Evolutionary conservation across 2,797 vertebrate species (phyloP), one percentile per base, ranked within the genome.

Genomic region (Lagodon rhomboides): DNA sequence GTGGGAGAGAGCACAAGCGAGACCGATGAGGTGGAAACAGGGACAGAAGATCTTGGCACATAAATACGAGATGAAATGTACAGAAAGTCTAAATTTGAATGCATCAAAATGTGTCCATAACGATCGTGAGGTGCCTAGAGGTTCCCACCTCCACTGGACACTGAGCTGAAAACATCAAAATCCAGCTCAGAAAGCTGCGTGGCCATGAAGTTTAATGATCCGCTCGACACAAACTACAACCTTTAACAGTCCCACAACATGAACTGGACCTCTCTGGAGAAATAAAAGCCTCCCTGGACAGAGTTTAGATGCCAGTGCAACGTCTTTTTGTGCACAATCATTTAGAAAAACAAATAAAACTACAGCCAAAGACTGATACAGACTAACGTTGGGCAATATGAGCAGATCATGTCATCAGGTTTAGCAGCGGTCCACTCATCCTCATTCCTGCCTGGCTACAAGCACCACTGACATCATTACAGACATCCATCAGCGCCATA

Each of bases 261-360:
- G 64, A 77, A 77, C 34, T 20, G 20, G 23, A 76, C 50, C 46
- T 12, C 34, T 43, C 47, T 27, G 34, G 50, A 77, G 23, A 75
- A 59, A 51, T 30, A 47, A 49, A 70, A 43, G 58, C 50, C 61
- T 78, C 46, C 30, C 0, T 46, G 53, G 66, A 70, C 56, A 27
- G 66, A 44, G 20, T 55, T 54, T 10, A 46, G 63, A 67, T 20
- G 16, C 46, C 73, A 58, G 30, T 12, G 11, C 50, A 68, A 30
- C 23, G 72, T 41, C 43, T 20, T 71, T 61, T 61, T 77, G 12
- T 58, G 20, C 34, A 80, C 79, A 63, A 81, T 75, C 73, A 73
- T 76, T 78, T 34, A 70, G 10, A 65, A 8, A 38, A 73, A 74
- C 27, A 59, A 80, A 59, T 4, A 56, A 25, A 41, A 17, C 41